Base-by-base conservation (phyloP, 2,888 invertebrate species). In the Brachypterus glaber region DNA sequence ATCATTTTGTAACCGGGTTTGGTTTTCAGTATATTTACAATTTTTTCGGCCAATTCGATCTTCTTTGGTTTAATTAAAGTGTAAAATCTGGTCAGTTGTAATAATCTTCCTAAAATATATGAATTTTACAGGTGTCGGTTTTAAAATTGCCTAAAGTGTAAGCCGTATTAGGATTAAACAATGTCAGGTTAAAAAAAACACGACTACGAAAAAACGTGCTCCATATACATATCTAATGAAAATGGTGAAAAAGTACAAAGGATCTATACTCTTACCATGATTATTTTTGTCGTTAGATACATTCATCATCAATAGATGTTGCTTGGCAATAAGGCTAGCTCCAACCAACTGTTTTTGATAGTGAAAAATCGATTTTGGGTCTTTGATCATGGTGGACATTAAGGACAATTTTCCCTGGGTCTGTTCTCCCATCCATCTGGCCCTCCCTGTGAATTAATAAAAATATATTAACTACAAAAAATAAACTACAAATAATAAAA, bases 71-170 rank as follows among this genome's bases (percentile, higher is more conserved):
- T 73, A 14, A 70, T 66, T 43, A 72, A 69, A 1, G 67, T 64
- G 54, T 69, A 78, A 58, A 82, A 87, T 33, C 77, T 66, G 2
- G 73, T 68, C 34, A 83, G 57, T 49, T 77, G 78, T n/a, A 81
- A 53, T 30, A 81, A 55, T 38, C 68, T 69, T 0, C 70, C 69
- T 21, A 60, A 62, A 32, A 64, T 61, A 43, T 53, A 55, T 32
- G 59, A 60, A 9, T 5, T 25, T 68, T 62, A 27, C 66, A 62
- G 1, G 62, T 60, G 1, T 55, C 52, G 11, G 63, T 63, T 50
- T 70, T 71, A 43, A 74, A 68, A 47, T 68, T 68, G 54, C n/a
- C n/a, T n/a, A n/a, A n/a, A n/a, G n/a, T n/a, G n/a, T n/a, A n/a
- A n/a, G n/a, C n/a, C n/a, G n/a, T n/a, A n/a, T n/a, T n/a, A n/a